phyloP scores from a whole-genome alignment of 2,888 invertebrate species.

The Drosophila longiperda region DNA sequence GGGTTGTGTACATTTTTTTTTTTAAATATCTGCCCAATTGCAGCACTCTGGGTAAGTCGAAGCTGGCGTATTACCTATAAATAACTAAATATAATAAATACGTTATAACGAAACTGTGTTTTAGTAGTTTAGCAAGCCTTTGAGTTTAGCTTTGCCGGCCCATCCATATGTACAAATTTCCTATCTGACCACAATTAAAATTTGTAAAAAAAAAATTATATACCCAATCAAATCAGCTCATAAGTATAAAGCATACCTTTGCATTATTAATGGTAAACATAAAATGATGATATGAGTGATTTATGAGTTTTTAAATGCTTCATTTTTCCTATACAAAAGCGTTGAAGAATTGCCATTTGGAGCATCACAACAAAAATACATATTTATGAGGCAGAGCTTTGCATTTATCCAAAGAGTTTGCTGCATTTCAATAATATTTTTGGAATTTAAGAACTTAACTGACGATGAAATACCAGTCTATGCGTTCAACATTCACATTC shows the following conservation, averaged over 20 bases:
- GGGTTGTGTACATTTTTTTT: slow-evolving; percentile 55
- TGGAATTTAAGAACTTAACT: slow-evolving; percentile 3
- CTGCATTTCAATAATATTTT: slow-evolving; percentile 6
- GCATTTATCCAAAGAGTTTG: slow-evolving; percentile 6
- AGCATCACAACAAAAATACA: neutral
- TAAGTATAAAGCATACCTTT: slow-evolving; percentile 9
- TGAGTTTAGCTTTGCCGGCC: slow-evolving; percentile 71
- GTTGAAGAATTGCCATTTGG: neutral
- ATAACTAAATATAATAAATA: slow-evolving; percentile 52
- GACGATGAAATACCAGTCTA: neutral
- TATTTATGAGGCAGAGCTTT: slow-evolving; percentile 8
- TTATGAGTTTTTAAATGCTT: slow-evolving; percentile 10
- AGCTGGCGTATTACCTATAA: slow-evolving; percentile 59
- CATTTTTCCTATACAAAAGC: neutral
- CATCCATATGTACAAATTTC: slow-evolving; percentile 55
- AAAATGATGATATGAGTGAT: neutral
- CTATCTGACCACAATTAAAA: slow-evolving; percentile 15
- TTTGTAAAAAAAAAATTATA: slow-evolving; percentile 2
- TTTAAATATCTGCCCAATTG: slow-evolving; percentile 45
- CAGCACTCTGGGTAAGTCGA: slow-evolving; percentile 74
- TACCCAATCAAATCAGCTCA: slow-evolving; percentile 7
- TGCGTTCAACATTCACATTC: slow-evolving; percentile 21
- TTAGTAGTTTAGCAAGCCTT: slow-evolving; percentile 70
- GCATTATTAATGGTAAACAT: neutral
- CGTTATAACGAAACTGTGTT: slow-evolving; percentile 58